Conservation (phyloP, 2,888 invertebrate genomes). For the Elegia similella region DNA sequence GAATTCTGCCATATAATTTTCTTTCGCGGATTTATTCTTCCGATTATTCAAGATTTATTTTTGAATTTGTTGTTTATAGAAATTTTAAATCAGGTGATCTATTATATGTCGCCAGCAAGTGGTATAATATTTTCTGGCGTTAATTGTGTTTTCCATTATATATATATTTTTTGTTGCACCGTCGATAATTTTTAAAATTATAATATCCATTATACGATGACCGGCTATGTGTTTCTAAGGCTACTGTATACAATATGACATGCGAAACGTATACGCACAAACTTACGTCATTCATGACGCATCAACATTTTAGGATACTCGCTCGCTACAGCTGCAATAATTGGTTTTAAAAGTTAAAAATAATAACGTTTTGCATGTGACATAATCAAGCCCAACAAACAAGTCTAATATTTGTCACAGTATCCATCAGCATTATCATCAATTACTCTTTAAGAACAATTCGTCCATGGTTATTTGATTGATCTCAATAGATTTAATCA, state of each 20-base stretch:
- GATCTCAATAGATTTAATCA: too few relatives aligned
- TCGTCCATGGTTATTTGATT: too few relatives aligned
- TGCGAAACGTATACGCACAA: conserved; percentile 17
- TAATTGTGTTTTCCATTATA: too few relatives aligned
- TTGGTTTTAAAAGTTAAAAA: too few relatives aligned
- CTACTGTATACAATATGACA: conserved; percentile 12
- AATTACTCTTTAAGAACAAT: too few relatives aligned
- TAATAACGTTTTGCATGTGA: too few relatives aligned
- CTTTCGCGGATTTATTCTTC: not conserved
- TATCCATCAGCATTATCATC: too few relatives aligned
- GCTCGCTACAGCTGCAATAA: not conserved
- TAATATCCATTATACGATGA: not conserved
- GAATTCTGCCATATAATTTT: not conserved
- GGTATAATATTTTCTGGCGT: too few relatives aligned
- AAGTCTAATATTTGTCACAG: too few relatives aligned
- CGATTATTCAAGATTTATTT: not conserved
- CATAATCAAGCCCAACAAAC: too few relatives aligned
- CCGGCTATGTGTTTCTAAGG: not conserved
- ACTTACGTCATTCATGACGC: conserved; percentile 17
- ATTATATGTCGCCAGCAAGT: too few relatives aligned
- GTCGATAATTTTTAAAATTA: not conserved
- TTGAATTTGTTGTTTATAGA: not conserved
- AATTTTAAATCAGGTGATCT: not conserved
- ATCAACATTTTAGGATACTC: conserved; percentile 7
- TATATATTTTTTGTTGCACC: too few relatives aligned